phyloP scores from a whole-genome alignment of 2,888 invertebrate genomes.

The Campaea margaritaria region DNA sequence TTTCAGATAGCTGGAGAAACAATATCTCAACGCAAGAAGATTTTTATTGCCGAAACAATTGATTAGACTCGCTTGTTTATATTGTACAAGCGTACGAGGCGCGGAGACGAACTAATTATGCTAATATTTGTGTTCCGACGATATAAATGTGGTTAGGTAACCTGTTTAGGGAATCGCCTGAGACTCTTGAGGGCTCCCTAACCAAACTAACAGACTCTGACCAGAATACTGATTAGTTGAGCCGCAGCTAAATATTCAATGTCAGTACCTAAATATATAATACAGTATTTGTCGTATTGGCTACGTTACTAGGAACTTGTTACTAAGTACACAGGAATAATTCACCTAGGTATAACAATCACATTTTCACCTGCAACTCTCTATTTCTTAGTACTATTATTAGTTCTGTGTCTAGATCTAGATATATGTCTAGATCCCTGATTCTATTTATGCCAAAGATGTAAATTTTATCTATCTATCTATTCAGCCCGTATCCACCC shows the following conservation, averaged over 20 bases:
- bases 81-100: conserved; percentile 61
- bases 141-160: conserved; percentile 80
- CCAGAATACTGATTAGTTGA: conserved; percentile 71
- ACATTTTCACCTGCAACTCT: too few relatives aligned
- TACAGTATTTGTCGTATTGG: too few relatives aligned
- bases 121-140: conserved; percentile 76
- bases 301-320: too few relatives aligned
- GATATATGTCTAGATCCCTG: too few relatives aligned
- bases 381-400: too few relatives aligned
- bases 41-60: conserved; percentile 41
- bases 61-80: conserved; percentile 57
- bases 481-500: too few relatives aligned
- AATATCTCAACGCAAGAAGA: conserved; percentile 39
- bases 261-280: conserved; percentile 58
- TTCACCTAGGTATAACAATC: too few relatives aligned
- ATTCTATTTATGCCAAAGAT: too few relatives aligned
- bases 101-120: conserved; percentile 73
- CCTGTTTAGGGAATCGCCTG: conserved; percentile 79
- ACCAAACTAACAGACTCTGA: conserved; percentile 73
- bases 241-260: conserved; percentile 68
- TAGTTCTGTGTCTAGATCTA: too few relatives aligned
- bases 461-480: too few relatives aligned
- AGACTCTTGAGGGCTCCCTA: conserved; percentile 71
- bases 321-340: too few relatives aligned
- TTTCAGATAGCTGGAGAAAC: conserved; percentile 18